phyloP scores from a whole-genome alignment of 2,888 invertebrate genomes.

The Caenorhabditis angaria region DNA sequence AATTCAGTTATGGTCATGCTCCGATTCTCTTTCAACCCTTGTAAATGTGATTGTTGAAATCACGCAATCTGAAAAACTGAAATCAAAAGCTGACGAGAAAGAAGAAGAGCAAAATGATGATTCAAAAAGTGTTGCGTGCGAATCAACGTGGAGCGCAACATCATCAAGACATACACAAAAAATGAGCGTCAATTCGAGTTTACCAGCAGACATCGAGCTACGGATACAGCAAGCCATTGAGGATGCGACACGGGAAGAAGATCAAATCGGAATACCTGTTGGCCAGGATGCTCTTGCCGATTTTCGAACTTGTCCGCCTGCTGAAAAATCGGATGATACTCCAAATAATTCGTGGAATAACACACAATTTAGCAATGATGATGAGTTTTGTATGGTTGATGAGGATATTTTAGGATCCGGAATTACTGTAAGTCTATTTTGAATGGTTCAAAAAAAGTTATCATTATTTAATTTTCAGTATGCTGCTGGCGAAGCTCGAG shows the following conservation, averaged over 20 bases:
- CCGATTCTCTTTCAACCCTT: conserved; percentile 65
- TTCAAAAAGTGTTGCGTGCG: conserved; percentile 22
- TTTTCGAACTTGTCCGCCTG: conserved; percentile 17
- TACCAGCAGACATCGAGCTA: conserved; percentile 30
- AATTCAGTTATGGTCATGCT: conserved; percentile 63
- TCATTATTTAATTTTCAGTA: conserved; percentile 13
- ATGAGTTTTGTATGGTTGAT: conserved; percentile 68
- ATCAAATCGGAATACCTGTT: conserved; percentile 26
- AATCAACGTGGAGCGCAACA: conserved; percentile 40
- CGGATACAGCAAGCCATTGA: conserved; percentile 45
- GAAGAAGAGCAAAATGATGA: conserved; percentile 24
- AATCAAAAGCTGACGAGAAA: conserved; percentile 7
- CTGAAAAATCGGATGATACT: not conserved
- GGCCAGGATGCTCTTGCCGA: conserved; percentile 49
- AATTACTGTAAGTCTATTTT: conserved; percentile 46
- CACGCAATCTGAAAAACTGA: conserved; percentile 48
- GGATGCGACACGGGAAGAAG: conserved; percentile 48
- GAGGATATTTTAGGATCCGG: conserved; percentile 64
- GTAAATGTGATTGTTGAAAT: conserved; percentile 58
- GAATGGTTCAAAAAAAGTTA: not conserved
- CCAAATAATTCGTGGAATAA: not conserved
- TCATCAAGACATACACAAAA: conserved; percentile 25
- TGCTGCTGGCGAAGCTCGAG: conserved; percentile 36
- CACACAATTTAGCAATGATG: conserved; percentile 34
- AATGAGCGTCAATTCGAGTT: conserved; percentile 9